A percentile compares a stretch with the other conserved stretches of the same genome.
Conservation (phyloP, 1,140 invertebrate species). For the Drosophila kohkoa region DNA sequence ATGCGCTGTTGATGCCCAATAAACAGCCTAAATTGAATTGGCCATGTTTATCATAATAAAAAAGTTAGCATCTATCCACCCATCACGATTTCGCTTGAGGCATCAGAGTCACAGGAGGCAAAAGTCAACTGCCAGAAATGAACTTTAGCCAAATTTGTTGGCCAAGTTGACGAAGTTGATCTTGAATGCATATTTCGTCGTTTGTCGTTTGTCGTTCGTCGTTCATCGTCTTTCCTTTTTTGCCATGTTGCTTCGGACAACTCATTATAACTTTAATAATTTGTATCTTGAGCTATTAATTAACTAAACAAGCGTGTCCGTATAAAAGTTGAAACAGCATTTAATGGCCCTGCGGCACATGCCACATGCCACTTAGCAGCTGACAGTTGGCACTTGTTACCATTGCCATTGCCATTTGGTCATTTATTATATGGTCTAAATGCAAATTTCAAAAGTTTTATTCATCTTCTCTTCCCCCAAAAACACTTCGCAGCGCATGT, state of each 20-base stretch:
- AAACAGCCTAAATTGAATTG: no score
- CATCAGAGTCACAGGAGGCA: background rate
- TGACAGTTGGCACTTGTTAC: slow-evolving; percentile 18
- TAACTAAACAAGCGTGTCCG: slow-evolving; percentile 43
- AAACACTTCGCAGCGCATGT: background rate
- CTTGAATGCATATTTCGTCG: slow-evolving; percentile 29
- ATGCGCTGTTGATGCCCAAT: no score
- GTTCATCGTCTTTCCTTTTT: background rate
- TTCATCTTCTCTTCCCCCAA: background rate
- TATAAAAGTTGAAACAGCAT: slow-evolving; percentile 33
- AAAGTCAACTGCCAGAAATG: slow-evolving; percentile 7
- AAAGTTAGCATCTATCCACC: background rate
- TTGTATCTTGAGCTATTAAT: slow-evolving; percentile 60
- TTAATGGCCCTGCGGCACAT: slow-evolving; percentile 38
- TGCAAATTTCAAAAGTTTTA: slow-evolving; percentile 30
- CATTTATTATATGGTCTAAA: slow-evolving; percentile 31
- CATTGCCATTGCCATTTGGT: slow-evolving; percentile 1
- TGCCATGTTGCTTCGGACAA: slow-evolving; percentile 18
- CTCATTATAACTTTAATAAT: slow-evolving; percentile 59
- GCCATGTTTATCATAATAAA: no score
- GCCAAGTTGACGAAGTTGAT: slow-evolving; percentile 31
- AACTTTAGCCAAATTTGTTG: slow-evolving; percentile 36
- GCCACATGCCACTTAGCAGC: slow-evolving; percentile 28
- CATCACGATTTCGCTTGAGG: background rate
- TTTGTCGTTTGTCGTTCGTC: background rate